Evolutionary conservation across 2,888 invertebrate species (phyloP), one percentile per base, ranked within the genome.

Genomic region (Anodontia alba): DNA sequence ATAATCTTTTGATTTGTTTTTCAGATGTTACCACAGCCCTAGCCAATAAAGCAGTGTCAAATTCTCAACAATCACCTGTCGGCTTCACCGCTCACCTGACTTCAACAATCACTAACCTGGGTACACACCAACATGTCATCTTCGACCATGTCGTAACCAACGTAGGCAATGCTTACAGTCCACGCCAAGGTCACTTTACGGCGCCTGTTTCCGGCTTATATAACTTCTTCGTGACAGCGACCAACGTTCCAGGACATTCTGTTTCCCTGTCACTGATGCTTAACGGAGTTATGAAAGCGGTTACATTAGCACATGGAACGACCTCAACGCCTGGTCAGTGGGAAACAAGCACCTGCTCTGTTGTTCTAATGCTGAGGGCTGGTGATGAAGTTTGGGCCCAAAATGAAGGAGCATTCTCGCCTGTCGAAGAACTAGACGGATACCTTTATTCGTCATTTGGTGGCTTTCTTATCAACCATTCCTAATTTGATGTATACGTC

Each of bases 381-480:
- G 83, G 83, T 5, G 83, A 83, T n/a, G 51, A 83, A 26, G 83
- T 83, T 3, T 83, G 83, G 83, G 80, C 74, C n/a, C 83, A 83
- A 36, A 80, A 83, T 42, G 83, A 83, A 29, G 74, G 46, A 10
- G 33, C 73, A 54, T 83, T 83, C 31, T 83, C 83, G 23, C 26
- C 76, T 12, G 43, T 71, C n/a, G 83, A 83, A 49, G 33, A 62
- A 5, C 33, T 83, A 7, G 83, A 83, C 29, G 83, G 83, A 1
- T 77, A 80, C 71, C 57, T 51, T 15, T 83, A 80, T 36, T 83
- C 83, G 0, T 70, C 79, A 20, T 83, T 80, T 54, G 69, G 79
- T 33, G 83, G 83, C 5, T 74, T 72, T 49, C 77, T 83, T 29
- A 26, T 54, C 20, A 51, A 51, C 51, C 51, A 51, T n/a, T n/a